Evolutionary conservation across 1,140 invertebrate genomes (phyloP).

Genomic region (Agrilus planipennis): DNA sequence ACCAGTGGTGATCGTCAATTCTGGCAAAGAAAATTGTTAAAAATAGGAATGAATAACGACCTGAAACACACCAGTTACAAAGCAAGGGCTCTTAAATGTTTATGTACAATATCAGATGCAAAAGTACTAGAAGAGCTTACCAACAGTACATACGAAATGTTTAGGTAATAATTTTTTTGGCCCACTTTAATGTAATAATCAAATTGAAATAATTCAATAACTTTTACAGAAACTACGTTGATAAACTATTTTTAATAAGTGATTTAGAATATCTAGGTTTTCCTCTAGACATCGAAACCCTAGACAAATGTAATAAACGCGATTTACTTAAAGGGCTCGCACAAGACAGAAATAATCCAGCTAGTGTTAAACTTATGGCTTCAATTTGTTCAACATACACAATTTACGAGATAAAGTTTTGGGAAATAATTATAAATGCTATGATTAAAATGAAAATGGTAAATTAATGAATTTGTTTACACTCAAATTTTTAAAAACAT

Average conservation of each 20-base stretch:
- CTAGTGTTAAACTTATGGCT: conserved; percentile 20
- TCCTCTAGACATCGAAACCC: conserved; percentile 11
- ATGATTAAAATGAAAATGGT: conserved; percentile 17
- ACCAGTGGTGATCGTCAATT: conserved; percentile 5
- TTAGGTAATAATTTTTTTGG: conserved; percentile 15
- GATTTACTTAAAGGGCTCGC: conserved; percentile 18
- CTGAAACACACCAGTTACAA: conserved; percentile 12
- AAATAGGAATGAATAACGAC: conserved; percentile 12
- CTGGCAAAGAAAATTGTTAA: conserved; percentile 17
- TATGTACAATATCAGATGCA: conserved; percentile 18
- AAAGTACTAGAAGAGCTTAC: conserved; percentile 15
- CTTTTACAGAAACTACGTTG: conserved; percentile 19
- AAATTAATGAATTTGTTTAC: conserved; percentile 2
- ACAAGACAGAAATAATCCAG: conserved; percentile 9
- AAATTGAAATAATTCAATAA: conserved; percentile 1
- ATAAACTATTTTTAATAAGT: conserved; percentile 20
- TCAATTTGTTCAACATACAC: conserved; percentile 20
- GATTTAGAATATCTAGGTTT: conserved; percentile 19
- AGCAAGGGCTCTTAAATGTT: conserved; percentile 23
- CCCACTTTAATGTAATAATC: not conserved
- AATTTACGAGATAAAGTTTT: conserved; percentile 19
- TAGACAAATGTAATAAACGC: conserved; percentile 19
- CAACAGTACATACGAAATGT: conserved; percentile 13
- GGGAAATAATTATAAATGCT: conserved; percentile 20
- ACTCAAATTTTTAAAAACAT: conserved; percentile 4